Base-by-base conservation (phyloP, 2,113 vertebrate species). In the Galemys pyrenaicus region DNA sequence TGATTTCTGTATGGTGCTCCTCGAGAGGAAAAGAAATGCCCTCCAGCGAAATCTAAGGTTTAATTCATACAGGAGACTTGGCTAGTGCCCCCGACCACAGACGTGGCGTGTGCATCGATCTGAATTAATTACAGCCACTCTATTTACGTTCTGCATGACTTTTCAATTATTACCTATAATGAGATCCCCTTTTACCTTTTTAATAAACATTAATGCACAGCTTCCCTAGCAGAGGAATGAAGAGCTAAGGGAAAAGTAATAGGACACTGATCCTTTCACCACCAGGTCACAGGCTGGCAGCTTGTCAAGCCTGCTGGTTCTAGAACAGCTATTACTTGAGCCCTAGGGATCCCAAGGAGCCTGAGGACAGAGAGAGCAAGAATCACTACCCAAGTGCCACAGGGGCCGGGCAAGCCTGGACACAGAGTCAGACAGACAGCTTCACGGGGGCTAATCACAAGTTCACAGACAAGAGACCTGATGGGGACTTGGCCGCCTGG, bases 21-120 rank as follows among this genome's bases (percentile, higher is more conserved):
- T 39, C 6, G 78, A 94, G 83, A 96, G 92, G 75, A 95, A 92
- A 74, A 88, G 54, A 92, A 95, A 80, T 58, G 41, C 28, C 89
- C 83, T 93, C n/a, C 46, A 70, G 88, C 8, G 60, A 77, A 60
- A 94, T 86, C 73, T 60, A 86, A 97, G 56, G 82, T 85, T 89
- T 94, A 89, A 91, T 86, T 96, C 95, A 77, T n/a, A 64, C 62
- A 49, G 32, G 68, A 89, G 73, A 44, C 79, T 75, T 87, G 64
- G 85, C 81, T 58, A 71, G 68, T 17, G n/a, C 30, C 78, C 58
- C 51, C 28, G 26, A 44, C 41, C 82, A 71, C 88, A 95, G 92
- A 81, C 30, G 22, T 71, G 20, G 16, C 5, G 0, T 77, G 95
- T 95, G 85, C 85, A 44, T 16, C 32, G 62, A 41, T 75, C 67